Percentiles rank a stretch among this genome's conserved stretches.
Conservation (phyloP, 2,797 vertebrate species). For the Syngnathus rostellatus region DNA sequence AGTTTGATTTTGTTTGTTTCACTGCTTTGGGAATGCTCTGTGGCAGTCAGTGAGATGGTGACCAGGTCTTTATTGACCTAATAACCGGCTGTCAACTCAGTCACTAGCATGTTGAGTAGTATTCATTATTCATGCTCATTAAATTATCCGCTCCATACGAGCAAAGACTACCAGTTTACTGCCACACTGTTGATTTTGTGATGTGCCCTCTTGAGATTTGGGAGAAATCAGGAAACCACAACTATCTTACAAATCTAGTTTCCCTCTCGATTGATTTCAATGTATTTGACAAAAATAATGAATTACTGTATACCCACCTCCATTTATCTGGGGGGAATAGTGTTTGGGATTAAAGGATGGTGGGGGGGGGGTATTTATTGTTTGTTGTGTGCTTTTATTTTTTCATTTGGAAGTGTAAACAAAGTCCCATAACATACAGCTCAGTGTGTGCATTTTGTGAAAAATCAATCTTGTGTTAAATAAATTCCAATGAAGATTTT, state of each 20-base stretch:
- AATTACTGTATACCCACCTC: constrained; percentile 65
- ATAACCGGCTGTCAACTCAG: constrained; percentile 73
- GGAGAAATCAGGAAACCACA: constrained; percentile 74
- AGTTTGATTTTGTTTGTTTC: no score
- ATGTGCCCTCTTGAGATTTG: constrained; percentile 77
- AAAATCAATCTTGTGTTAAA: constrained; percentile 21
- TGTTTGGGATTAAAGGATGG: constrained; percentile 65
- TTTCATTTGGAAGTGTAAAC: constrained; percentile 46
- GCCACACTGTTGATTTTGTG: constrained; percentile 77
- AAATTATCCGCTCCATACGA: constrained; percentile 75
- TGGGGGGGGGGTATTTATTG: constrained; percentile 16
- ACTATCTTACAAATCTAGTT: constrained; percentile 60
- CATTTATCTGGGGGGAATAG: constrained; percentile 52
- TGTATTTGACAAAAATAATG: no score
- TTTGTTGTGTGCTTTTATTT: constrained; percentile 17
- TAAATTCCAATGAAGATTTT: constrained; percentile 40
- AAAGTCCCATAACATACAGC: constrained; percentile 49
- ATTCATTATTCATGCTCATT: constrained; percentile 86
- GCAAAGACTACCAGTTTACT: constrained; percentile 72
- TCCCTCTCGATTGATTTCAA: constrained; percentile 63
- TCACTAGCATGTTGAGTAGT: constrained; percentile 73
- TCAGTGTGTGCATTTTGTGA: constrained; percentile 31
- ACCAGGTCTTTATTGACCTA: constrained; percentile 72
- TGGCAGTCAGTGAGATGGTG: constrained; percentile 33
- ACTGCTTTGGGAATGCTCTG: not conserved